A percentile compares a stretch with the other conserved stretches of the same genome.
Conservation (phyloP, 1,140 invertebrate species). For the Pachypeltis micranthus region DNA sequence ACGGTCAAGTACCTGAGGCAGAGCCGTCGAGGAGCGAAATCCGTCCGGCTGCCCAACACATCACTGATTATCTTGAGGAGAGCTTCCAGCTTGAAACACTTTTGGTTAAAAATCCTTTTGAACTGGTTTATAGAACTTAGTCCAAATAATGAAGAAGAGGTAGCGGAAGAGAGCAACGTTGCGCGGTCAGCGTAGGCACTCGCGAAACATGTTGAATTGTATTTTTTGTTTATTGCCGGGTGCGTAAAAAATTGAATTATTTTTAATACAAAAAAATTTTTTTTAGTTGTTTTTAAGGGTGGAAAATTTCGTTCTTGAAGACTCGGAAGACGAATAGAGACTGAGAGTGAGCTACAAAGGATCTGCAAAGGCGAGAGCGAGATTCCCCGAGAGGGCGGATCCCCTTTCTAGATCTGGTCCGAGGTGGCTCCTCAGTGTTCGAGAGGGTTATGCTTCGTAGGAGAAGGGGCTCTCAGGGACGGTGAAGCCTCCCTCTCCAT, state of each 20-base stretch:
- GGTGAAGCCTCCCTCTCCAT: not conserved
- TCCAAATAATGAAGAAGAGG: not conserved
- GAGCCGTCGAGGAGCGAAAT: slow-evolving; percentile 2
- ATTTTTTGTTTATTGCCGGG: not conserved
- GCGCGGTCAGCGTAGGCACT: not conserved
- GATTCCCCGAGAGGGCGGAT: slow-evolving; percentile 7
- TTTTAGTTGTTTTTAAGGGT: not conserved
- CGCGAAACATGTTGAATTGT: not conserved
- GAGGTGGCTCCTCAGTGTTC: not conserved
- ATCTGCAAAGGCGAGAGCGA: slow-evolving; percentile 1
- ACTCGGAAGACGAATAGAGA: not conserved
- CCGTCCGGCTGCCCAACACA: slow-evolving; percentile 5
- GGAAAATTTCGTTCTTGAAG: not conserved
- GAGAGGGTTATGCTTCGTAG: too few species aligned
- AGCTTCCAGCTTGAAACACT: slow-evolving; percentile 2
- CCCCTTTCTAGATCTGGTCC: slow-evolving; percentile 6
- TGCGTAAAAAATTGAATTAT: not conserved
- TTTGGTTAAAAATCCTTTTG: not conserved
- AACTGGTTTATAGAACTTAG: not conserved
- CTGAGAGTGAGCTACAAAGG: not conserved
- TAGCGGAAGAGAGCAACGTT: not conserved
- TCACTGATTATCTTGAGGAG: not conserved
- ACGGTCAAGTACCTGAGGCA: slow-evolving; percentile 5
- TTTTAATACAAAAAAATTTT: not conserved
- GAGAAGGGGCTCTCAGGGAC: not conserved